A percentile compares a stretch with the other conserved stretches of the same genome.
phyloP scores from a whole-genome alignment of 2,113 vertebrate species.

The Ibidorhyncha struthersii region DNA sequence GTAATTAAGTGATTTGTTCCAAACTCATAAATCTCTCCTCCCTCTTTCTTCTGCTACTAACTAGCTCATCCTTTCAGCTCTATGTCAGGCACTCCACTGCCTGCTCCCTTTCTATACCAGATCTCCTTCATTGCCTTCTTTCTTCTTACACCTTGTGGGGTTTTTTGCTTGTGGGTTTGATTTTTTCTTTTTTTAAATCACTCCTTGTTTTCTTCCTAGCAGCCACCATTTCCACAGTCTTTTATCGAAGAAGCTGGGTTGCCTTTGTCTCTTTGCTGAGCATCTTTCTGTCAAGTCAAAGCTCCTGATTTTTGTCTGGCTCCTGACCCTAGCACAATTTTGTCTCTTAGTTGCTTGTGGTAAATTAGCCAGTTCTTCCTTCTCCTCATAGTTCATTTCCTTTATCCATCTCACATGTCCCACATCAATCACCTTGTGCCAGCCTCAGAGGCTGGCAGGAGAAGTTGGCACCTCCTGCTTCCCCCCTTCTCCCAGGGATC shows the following conservation, averaged over 20 bases:
- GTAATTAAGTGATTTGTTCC: slow-evolving; percentile 40
- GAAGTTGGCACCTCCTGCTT: background rate
- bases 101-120: background rate
- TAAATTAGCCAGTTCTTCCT: background rate
- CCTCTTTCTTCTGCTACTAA: background rate
- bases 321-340: background rate
- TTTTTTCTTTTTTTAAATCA: background rate
- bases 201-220: background rate
- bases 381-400: background rate
- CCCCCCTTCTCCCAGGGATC: background rate
- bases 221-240: background rate
- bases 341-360: background rate
- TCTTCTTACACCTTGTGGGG: background rate
- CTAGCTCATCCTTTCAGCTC: background rate
- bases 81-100: background rate
- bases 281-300: slow-evolving; percentile 5
- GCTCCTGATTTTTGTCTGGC: background rate
- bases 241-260: background rate
- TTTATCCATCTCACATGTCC: background rate
- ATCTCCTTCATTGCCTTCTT: background rate
- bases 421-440: slow-evolving; percentile 9
- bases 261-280: background rate
- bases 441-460: background rate
- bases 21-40: background rate
- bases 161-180: background rate